A percentile compares a stretch with the other conserved stretches of the same genome.
These are phyloP conservation scores for Brachionus asplanchnoidis DNA, from an alignment of 1,140 invertebrate species.

Conservation along the genomic window DNA sequence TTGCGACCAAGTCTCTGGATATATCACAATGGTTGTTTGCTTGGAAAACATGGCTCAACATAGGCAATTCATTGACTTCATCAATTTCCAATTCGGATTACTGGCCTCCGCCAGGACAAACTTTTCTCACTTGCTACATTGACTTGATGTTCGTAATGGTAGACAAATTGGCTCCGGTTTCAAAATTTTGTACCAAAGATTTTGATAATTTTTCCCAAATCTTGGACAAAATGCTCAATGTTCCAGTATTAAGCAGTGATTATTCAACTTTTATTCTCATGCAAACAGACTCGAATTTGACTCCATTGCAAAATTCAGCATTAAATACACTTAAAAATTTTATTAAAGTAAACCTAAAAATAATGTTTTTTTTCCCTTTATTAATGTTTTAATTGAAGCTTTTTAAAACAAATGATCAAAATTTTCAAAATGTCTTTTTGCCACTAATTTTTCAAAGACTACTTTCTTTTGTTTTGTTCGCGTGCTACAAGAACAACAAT, in stretches of 20 bases:
- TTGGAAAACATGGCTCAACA: conserved; percentile 78
- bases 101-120: conserved; percentile 68
- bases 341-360: conserved; percentile 62
- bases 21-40: conserved; percentile 68
- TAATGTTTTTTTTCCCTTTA: not conserved
- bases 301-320: conserved; percentile 75
- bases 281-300: conserved; percentile 69
- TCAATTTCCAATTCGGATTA: not conserved
- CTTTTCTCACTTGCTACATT: conserved; percentile 82
- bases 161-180: conserved; percentile 65
- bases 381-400: not conserved
- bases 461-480: conserved; percentile 13
- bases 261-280: conserved; percentile 72
- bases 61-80: conserved; percentile 61
- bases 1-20: conserved; percentile 45
- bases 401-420: not conserved
- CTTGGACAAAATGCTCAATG: conserved; percentile 69
- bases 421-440: conserved; percentile 26
- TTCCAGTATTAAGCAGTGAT: conserved; percentile 72
- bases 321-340: conserved; percentile 73
- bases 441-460: conserved; percentile 9
- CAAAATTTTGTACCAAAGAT: conserved; percentile 68
- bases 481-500: conserved; percentile 1
- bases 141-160: conserved; percentile 90
- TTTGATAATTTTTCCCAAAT: conserved; percentile 74